Base-by-base conservation (phyloP, 2,113 vertebrate genomes). In the Cathartes aura region DNA sequence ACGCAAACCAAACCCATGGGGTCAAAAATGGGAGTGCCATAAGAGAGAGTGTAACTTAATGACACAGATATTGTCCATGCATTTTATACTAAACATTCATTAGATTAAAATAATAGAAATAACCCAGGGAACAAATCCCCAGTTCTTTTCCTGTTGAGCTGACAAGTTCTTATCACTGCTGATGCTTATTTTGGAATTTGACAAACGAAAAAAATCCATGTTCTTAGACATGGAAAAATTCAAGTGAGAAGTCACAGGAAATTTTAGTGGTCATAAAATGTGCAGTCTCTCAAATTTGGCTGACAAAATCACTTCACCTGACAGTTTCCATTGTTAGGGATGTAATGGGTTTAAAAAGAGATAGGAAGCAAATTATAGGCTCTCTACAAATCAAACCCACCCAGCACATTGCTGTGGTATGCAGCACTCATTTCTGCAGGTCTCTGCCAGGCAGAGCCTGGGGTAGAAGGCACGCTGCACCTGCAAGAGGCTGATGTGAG, bases 291-390 rank as follows among this genome's bases (percentile, higher is more conserved):
- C 70, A 76, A 72, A 95, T 96, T 34, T 91, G 87, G 64, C 93
- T 93, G 89, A 95, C 70, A 85, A 87, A 96, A 93, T 95, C 87
- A 82, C 78, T 91, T 93, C 70, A 89, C 32, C 70, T 96, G 96
- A 91, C 84, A 93, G 66, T 52, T 94, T 92, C 83, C 82, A 47
- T 96, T 96, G 95, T 96, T 94, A 75, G 40, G 62, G 55, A 93
- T 79, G 66, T 87, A 91, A 72, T 40, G 53, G 62, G 42, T 91
- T 91, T 95, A 90, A 95, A 95, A 94, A 91, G 84, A 90, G 45
- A 89, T 52, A 92, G 71, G 82, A 90, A 82, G 84, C 11, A 95
- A 96, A 96, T 97, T 93, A 93, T 9, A 91, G 78, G 58, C 53
- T 93, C 93, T 91, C 73, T 85, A 64, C 84, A 95, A 96, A 96